Base-by-base conservation (phyloP, 2,113 vertebrate species). In the Choloepus hoffmanni region DNA sequence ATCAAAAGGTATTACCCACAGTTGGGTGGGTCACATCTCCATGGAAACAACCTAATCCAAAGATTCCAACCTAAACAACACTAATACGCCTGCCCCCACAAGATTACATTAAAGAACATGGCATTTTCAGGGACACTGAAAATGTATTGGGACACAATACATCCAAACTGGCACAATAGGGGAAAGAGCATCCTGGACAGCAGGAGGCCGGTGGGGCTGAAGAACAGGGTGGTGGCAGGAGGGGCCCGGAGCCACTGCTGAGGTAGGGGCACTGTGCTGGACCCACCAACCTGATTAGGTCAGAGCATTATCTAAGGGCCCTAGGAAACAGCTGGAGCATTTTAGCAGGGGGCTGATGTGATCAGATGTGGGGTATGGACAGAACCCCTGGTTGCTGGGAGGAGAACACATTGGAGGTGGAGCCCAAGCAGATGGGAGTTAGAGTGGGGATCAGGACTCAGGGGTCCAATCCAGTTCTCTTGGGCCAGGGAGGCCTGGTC, bases 291-390 rank as follows among this genome's bases (percentile, higher is more conserved):
- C 67, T 11, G 4, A 3, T 55, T 45, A 23, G 0, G 13, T 40
- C 21, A 15, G 73, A 23, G 16, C 40, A 55, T 2, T 28, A 2
- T 33, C 14, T 45, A 36, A 26, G 23, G 19, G 18, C 70, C 40
- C 68, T 21, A 40, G 53, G 40, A 23, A n/a, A 24, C 3, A 26
- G 2, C 15, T 1, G 14, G 10, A 9, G 58, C 10, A 0, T n/a
- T 18, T 45, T 23, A 36, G 21, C 19, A 28, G 19, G 2, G 33
- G 3, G 3, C 76, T 21, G 26, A 60, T 15, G 1, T 1, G 7
- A 3, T 6, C 13, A 24, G 55, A 45, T 36, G 43, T 30, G n/a
- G 58, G 40, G 30, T 58, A 93, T 45, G 33, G 36, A 7, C 45
- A 45, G 58, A 68, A 2, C 68, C 33, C 53, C 4, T 19, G 55